phyloP scores from a whole-genome alignment of 2,888 invertebrate species.

The Idaea biselata region DNA sequence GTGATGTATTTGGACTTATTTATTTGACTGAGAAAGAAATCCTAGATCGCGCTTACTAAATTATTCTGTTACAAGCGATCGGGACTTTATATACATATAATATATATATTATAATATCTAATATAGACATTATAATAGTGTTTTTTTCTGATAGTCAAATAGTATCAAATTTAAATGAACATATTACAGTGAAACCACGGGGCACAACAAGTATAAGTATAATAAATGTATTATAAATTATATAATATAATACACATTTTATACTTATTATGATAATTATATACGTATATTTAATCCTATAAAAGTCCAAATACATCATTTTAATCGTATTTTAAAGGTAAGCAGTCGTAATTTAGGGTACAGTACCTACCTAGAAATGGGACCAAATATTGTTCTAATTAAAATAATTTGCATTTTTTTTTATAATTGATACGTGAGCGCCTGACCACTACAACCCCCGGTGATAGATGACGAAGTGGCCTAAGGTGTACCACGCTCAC shows the following conservation, averaged over 20 bases:
- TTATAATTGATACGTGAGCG: background rate
- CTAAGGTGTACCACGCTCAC: too few relatives aligned
- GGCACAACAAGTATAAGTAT: too few relatives aligned
- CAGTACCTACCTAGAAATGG: conserved; percentile 2
- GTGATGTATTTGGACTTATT: background rate
- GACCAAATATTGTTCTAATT: background rate
- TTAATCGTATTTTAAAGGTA: background rate
- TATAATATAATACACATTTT: background rate
- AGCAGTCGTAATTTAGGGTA: conserved; percentile 1
- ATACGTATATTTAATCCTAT: too few relatives aligned
- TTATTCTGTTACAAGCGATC: too few relatives aligned
- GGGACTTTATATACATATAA: too few relatives aligned
- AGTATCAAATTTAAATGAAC: too few relatives aligned
- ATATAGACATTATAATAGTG: too few relatives aligned
- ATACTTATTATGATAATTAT: background rate
- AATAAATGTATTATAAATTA: conserved; percentile 1
- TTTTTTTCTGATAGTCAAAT: too few relatives aligned
- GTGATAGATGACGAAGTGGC: too few relatives aligned
- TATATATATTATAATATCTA: too few relatives aligned
- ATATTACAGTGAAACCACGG: too few relatives aligned
- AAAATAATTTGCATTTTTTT: background rate
- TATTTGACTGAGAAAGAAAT: background rate
- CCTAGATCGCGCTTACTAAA: background rate
- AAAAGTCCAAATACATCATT: background rate
- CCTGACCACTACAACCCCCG: background rate